Percentiles rank a stretch among this genome's conserved stretches.
Evolutionary conservation across 1,140 invertebrate genomes (phyloP).

Genomic region (Coptotermes formosanus): DNA sequence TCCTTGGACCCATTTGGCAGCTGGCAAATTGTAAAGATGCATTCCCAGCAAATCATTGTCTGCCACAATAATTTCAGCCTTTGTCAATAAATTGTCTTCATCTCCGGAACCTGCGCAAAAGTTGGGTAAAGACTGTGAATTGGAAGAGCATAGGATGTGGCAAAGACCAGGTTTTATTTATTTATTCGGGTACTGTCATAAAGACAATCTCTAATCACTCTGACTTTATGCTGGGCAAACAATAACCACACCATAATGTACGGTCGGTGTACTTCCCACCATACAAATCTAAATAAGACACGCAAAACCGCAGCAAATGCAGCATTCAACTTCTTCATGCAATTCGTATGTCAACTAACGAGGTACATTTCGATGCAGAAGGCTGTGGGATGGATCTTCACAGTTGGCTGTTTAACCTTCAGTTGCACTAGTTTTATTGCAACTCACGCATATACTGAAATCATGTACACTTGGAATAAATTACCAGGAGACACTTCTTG

Average conservation of each 20-base stretch:
- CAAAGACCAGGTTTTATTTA: not conserved
- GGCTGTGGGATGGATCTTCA: not conserved
- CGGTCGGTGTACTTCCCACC: not conserved
- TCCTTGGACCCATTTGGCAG: slow-evolving; percentile 51
- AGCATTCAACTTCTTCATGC: not conserved
- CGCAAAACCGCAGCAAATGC: not conserved
- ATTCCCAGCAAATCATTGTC: slow-evolving; percentile 48
- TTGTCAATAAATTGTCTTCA: slow-evolving; percentile 38
- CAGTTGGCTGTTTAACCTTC: not conserved
- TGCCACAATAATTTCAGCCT: slow-evolving; percentile 48
- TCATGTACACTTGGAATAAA: not conserved
- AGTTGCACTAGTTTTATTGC: not conserved
- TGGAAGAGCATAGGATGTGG: not conserved
- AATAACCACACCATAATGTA: too few species aligned
- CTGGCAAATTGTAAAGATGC: slow-evolving; percentile 44
- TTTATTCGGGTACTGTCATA: not conserved
- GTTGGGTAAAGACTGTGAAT: not conserved
- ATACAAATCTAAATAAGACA: not conserved
- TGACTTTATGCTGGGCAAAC: not conserved
- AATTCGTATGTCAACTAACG: not conserved
- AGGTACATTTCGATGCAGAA: not conserved
- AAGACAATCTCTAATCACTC: not conserved
- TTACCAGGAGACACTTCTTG: slow-evolving; percentile 40
- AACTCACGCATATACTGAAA: not conserved
- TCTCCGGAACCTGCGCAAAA: not conserved